These are phyloP conservation scores for Calliphora vicina DNA, from an alignment of 1,140 invertebrate genomes.

Conservation along the genomic window DNA sequence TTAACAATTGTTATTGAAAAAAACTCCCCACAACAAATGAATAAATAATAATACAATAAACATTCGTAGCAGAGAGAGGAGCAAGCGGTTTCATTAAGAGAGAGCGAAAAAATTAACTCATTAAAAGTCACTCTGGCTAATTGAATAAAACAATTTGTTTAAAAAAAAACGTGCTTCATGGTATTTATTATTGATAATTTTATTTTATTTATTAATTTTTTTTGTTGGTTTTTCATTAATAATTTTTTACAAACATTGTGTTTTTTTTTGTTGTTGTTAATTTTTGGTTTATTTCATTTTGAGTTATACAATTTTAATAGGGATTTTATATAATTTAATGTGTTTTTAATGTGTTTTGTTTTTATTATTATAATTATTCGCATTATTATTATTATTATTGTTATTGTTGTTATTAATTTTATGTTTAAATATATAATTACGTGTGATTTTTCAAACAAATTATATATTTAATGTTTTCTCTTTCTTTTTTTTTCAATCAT, in stretches of 20 bases:
- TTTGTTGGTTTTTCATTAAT: background rate
- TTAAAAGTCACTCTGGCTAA: conserved; percentile 28
- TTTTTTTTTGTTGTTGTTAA: background rate
- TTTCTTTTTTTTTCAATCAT: background rate
- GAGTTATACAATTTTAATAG: conserved; percentile 10
- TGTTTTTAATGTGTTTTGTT: background rate
- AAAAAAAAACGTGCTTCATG: conserved; percentile 29
- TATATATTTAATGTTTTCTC: too few relatives aligned
- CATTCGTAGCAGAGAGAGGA: too few relatives aligned
- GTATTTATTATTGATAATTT: conserved; percentile 19
- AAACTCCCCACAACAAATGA: too few relatives aligned
- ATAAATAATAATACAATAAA: too few relatives aligned
- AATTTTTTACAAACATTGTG: background rate
- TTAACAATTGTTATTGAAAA: too few relatives aligned
- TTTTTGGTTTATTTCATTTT: background rate
- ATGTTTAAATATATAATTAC: too few relatives aligned
- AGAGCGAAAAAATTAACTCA: background rate
- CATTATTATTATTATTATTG: background rate
- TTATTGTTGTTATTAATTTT: background rate
- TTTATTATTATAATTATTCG: background rate
- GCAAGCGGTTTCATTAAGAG: too few relatives aligned
- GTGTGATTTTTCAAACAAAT: too few relatives aligned
- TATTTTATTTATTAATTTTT: conserved; percentile 5
- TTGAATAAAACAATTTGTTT: conserved; percentile 26
- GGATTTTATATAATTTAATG: background rate